Evolutionary conservation across 1,140 invertebrate species (phyloP), one percentile per base, ranked within the genome.

Genomic region (Meteorus sp.): DNA sequence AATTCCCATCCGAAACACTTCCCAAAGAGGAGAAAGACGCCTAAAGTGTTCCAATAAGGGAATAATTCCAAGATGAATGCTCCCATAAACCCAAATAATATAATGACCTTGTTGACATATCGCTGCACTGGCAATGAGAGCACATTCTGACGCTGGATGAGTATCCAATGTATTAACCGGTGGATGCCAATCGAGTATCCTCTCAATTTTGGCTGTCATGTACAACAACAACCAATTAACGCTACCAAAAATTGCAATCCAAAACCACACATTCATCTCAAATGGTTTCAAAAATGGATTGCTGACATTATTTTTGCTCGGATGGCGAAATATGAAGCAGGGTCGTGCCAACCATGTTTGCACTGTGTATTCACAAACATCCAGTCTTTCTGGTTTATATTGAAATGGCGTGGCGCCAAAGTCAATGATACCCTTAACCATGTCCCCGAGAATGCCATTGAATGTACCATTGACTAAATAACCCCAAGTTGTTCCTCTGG

Each of bases 261-360:
- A 39, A 25, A 54, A 69, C 75, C 75, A 77, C 4, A 73, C 68
- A 29, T 60, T 47, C 15, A 37, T n/a, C 3, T 39, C 27, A 8
- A 77, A 69, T 7, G 75, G 72, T 45, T 70, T 71, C 0, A 77
- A 41, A 59, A 77, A 75, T 0, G 61, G 84, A 56, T 85, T 85
- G 51, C 79, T 79, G 62, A 86, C 75, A 17, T 83, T 80, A 64
- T 77, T 82, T 2, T 79, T 81, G 56, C 82, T 85, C 0, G 87
- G 87, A 73, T 88, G 85, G 3, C 85, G 80, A 59, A 88, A 85
- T 29, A 88, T 84, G 59, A 88, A 85, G 56, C 80, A 82, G 2
- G 82, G 79, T 56, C 78, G 83, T 39, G 83, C 79, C 19, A 78
- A 68, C 83, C 84, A 89, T 2, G 84, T 84, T 50, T 83, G 81